phyloP scores from a whole-genome alignment of 1,140 invertebrate genomes.

The Drosophila parvula region DNA sequence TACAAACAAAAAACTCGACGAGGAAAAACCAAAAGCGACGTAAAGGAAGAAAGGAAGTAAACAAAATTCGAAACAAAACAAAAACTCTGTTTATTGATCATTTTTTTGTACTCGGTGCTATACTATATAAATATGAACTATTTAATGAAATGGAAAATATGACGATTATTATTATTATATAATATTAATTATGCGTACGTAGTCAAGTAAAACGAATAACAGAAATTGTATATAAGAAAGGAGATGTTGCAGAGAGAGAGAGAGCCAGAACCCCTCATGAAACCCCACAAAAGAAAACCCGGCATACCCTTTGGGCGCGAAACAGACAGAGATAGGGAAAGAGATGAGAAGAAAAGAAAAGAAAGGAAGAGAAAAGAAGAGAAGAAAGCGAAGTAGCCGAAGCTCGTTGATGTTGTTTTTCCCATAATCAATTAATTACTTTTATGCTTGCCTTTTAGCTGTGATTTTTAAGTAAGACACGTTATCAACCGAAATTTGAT shows the following conservation, averaged over 20 bases:
- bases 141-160: slow-evolving; percentile 62
- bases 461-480: slow-evolving; percentile 66
- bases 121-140: slow-evolving; percentile 82
- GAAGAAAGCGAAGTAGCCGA: neutral
- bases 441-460: slow-evolving; percentile 81
- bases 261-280: slow-evolving; percentile 15
- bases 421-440: slow-evolving; percentile 52
- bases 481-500: slow-evolving; percentile 31
- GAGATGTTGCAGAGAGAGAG: slow-evolving; percentile 28
- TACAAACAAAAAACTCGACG: neutral
- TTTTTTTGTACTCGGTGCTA: slow-evolving; percentile 82
- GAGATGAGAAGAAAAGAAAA: neutral
- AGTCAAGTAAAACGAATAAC: slow-evolving; percentile 65
- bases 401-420: slow-evolving; percentile 45
- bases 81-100: slow-evolving; percentile 79
- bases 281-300: neutral
- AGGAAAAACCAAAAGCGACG: slow-evolving; percentile 6
- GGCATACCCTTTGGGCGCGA: slow-evolving; percentile 28
- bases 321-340: slow-evolving; percentile 46
- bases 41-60: slow-evolving; percentile 11
- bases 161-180: slow-evolving; percentile 59
- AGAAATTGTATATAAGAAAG: slow-evolving; percentile 51
- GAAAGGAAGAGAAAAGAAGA: neutral
- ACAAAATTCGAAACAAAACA: slow-evolving; percentile 62
- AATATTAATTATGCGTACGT: slow-evolving; percentile 76